These are phyloP conservation scores for Bettongia penicillata DNA, from an alignment of 2,113 vertebrate genomes.

Conservation along the genomic window DNA sequence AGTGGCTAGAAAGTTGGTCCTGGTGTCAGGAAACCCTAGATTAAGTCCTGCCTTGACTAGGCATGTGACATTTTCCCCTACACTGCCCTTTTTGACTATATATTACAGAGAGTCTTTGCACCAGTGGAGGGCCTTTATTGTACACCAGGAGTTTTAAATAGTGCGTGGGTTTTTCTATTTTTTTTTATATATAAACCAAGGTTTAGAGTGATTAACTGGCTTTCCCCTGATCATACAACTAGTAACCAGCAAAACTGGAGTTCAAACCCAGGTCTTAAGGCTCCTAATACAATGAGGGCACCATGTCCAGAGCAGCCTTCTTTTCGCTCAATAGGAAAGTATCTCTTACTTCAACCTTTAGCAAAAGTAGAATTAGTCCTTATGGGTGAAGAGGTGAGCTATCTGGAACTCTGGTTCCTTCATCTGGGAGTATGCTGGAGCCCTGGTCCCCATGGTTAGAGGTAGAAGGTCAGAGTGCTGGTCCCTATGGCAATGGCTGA, in stretches of 20 bases:
- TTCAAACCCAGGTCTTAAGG: background rate
- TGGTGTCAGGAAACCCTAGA: background rate
- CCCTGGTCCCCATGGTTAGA: background rate
- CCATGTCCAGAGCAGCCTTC: background rate
- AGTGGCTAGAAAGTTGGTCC: background rate
- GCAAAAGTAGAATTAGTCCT: background rate
- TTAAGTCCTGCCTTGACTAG: background rate
- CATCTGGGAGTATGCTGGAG: background rate
- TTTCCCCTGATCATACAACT: background rate
- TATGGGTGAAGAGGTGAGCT: too few relatives aligned
- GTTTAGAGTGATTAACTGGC: background rate
- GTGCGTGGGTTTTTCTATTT: background rate
- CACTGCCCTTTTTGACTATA: background rate
- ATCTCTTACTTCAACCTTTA: background rate
- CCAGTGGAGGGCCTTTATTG: background rate
- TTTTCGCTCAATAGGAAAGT: background rate
- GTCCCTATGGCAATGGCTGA: background rate
- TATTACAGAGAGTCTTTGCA: background rate
- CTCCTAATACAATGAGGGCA: background rate
- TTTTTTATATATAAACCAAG: slow-evolving; percentile 20
- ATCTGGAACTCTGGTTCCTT: background rate
- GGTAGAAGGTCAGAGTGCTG: too few relatives aligned
- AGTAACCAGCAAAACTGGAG: background rate
- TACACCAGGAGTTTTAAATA: background rate
- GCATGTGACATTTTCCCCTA: background rate